Conservation (phyloP, 92 coral and sea anemone genomes). For the Plumapathes pennacea region DNA sequence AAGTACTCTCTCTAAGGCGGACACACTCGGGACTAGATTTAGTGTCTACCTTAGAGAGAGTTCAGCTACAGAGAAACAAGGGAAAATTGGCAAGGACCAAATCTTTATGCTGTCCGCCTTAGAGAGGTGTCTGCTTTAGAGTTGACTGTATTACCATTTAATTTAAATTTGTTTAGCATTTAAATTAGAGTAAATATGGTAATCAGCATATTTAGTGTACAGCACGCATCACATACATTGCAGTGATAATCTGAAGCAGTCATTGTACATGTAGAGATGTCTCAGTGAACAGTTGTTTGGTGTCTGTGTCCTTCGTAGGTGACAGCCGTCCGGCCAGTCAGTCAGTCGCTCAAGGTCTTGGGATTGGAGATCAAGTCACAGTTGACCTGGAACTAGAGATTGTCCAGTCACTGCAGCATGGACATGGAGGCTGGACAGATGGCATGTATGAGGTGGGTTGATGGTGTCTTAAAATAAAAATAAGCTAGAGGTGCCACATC, state of each 20-base stretch:
- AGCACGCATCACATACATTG: no score
- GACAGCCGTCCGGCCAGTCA: conserved; percentile 75
- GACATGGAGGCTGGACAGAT: conserved; percentile 99
- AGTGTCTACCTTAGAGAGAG: no score
- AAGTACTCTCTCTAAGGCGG: no score
- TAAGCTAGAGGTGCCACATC: no score
- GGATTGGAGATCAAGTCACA: conserved; percentile 94
- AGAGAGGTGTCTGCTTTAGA: no score
- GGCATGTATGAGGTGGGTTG: conserved; percentile 99
- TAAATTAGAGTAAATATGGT: background rate
- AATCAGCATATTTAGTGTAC: background rate
- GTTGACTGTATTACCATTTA: no score
- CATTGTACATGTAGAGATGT: background rate
- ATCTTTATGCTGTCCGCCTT: no score
- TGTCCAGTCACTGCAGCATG: conserved; percentile 97
- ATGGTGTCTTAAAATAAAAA: no score
- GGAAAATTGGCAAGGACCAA: no score
- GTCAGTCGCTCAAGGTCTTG: conserved; percentile 74
- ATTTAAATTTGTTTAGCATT: background rate
- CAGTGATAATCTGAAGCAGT: no score
- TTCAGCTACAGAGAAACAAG: no score
- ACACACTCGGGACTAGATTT: no score
- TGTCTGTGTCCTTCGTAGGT: conserved; percentile 38
- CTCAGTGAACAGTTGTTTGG: background rate
- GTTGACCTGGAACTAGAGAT: conserved; percentile 97